Evolutionary conservation across 2,888 invertebrate genomes (phyloP), one percentile per base, ranked within the genome.

Genomic region (Diploptera punctata): DNA sequence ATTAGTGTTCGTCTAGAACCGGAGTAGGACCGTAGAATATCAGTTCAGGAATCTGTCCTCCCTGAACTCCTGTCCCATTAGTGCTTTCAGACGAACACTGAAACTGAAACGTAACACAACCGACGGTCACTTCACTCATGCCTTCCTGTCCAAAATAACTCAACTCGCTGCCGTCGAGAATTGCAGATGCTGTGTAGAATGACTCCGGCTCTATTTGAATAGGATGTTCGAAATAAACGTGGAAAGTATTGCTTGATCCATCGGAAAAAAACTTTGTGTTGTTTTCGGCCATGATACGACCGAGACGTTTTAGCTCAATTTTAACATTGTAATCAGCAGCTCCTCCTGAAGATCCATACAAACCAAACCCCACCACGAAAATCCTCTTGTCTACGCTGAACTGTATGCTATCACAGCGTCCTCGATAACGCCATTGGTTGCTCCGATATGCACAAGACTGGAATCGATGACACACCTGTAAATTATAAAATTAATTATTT

Each of bases 121-220:
- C 96, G 82, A 95, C 93, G 71, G 92, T 92, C 54, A 97, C 94
- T 84, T 98, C 98, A 79, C 95, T 95, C 88, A 97, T 90, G 24
- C 98, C 98, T 83, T 98, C 98, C 83, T 98, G 98, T 5, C 98
- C 98, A 82, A 98, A 98, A 83, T 97, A 98, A 84, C 97, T 97
- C 77, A 98, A 84, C 82, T 98, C 97, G 73, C 91, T 92, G 13
- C 98, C 98, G 81, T 98, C 98, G 21, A 98, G 84, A 76, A 97
- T 91, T 1, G 95, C 97, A n/a, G 97, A 97, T 10, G 97, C 97
- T 2, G 97, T 98, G 83, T 98, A 98, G 81, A 94, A 96, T 73
- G 91, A 91, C 81, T 98, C 97, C 0, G 94, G 91, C 81, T 94
- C 93, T 77, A 93, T 89, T 82, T 92, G 92, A 73, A 91, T 88